Conservation (phyloP, 64 coral and sea anemone species). For the Actinia tenebrosa region DNA sequence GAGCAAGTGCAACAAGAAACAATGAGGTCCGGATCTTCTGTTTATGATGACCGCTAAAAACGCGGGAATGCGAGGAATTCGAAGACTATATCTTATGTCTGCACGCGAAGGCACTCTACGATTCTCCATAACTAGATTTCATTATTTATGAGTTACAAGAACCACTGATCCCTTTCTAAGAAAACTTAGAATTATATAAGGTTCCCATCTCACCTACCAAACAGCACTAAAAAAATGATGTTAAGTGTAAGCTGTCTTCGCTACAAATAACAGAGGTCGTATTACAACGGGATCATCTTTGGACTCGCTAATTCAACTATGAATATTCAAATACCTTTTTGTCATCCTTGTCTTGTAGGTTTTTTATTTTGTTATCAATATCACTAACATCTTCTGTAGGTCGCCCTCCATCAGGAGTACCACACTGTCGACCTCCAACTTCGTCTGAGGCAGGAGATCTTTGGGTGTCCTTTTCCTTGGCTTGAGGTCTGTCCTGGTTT, state of each 20-base stretch:
- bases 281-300: not conserved
- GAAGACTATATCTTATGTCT: not conserved
- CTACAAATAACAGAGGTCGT: slow-evolving; percentile 14
- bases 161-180: not conserved
- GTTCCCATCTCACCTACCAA: slow-evolving; percentile 4
- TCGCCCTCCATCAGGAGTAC: slow-evolving; percentile 16
- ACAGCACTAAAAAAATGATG: slow-evolving; percentile 1
- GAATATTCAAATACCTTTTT: slow-evolving; percentile 29
- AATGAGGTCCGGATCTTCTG: not conserved
- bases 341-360: slow-evolving; percentile 24
- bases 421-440: slow-evolving; percentile 7
- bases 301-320: slow-evolving; percentile 5
- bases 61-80: slow-evolving; percentile 26
- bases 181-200: not conserved
- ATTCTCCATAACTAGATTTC: slow-evolving; percentile 13
- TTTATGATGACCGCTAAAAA: slow-evolving; percentile 20
- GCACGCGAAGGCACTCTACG: slow-evolving; percentile 15
- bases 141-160: slow-evolving; percentile 24
- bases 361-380: slow-evolving; percentile 23
- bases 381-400: not conserved
- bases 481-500: slow-evolving; percentile 10
- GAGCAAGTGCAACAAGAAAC: slow-evolving; percentile 17
- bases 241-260: slow-evolving; percentile 12
- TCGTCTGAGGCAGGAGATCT: slow-evolving; percentile 12
- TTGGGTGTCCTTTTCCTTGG: slow-evolving; percentile 25